Base-by-base conservation (phyloP, 2,113 vertebrate genomes). In the Alexandromys fortis region DNA sequence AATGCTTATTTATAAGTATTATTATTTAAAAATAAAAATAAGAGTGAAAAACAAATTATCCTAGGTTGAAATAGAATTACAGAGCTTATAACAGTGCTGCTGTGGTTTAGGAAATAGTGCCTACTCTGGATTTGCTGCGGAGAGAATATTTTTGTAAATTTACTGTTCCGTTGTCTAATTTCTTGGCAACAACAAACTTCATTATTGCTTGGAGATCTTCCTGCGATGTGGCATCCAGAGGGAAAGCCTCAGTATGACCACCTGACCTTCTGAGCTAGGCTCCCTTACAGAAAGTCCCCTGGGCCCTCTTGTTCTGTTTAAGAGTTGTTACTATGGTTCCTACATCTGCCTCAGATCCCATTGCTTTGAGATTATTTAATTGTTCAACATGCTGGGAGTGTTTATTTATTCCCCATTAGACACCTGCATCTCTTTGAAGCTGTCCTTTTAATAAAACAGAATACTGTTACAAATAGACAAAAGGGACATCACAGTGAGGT, bases 291-390 rank as follows among this genome's bases (percentile, higher is more conserved):
- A 94, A 49, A 67, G 14, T 86, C 33, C 22, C 16, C 21, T 38
- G 42, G 45, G 92, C 22, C 12, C 65, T 94, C 47, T 73, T 89
- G 24, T 7, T 89, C 52, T 82, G n/a, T 67, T 63, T 47, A 81
- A 65, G 49, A 35, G 17, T n/a, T 90, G 0, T 61, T 89, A 65
- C 63, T 86, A 55, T 85, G 42, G 65, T n/a, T 38, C 30, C 42
- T 93, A n/a, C 91, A 76, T 95, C 55, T 89, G 91, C 63, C 63
- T 91, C 45, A 85, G 22, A 73, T 89, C 22, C 58, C 26, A 86
- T 96, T 96, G 68, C 19, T 49, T 52, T 89, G 75, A 86, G 83
- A 91, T 97, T 85, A 90, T 95, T 94, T 96, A 96, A 97, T 97
- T 77, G 93, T 73, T 87, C 58, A 38, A 65, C 94, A 96, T 77